Evolutionary conservation across 1,140 invertebrate genomes (phyloP).

Genomic region (Harlomillsia oculata): DNA sequence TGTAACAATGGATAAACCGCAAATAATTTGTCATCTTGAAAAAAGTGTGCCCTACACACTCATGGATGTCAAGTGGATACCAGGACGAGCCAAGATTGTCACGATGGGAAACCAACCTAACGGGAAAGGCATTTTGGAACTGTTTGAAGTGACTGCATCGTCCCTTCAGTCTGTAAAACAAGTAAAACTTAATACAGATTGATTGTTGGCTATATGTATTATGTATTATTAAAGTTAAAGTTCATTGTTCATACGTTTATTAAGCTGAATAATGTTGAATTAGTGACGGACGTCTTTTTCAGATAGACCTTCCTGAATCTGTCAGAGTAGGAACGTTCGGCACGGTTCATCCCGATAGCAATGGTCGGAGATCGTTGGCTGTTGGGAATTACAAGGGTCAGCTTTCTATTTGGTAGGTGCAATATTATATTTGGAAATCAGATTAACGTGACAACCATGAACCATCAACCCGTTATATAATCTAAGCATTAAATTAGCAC

Average conservation of each 20-base stretch:
- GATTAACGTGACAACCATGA: too few species aligned
- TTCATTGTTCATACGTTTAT: too few species aligned
- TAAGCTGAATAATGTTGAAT: too few species aligned
- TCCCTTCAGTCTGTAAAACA: constrained; percentile 61
- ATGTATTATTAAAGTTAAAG: not conserved
- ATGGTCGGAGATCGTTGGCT: constrained; percentile 68
- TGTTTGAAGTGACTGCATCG: constrained; percentile 69
- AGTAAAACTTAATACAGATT: constrained; percentile 39
- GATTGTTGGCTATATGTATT: not conserved
- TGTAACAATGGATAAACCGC: constrained; percentile 60
- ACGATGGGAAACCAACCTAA: constrained; percentile 72
- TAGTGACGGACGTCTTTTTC: not conserved
- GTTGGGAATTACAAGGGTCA: constrained; percentile 85
- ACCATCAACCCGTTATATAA: too few species aligned
- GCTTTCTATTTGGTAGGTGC: constrained; percentile 64
- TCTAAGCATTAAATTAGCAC: too few species aligned
- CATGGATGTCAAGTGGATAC: constrained; percentile 91
- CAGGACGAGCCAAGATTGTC: constrained; percentile 82
- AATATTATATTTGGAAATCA: too few species aligned
- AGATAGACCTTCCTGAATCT: constrained; percentile 64
- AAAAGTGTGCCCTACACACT: constrained; percentile 73
- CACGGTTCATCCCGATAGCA: constrained; percentile 65
- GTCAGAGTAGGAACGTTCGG: constrained; percentile 90
- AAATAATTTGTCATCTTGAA: constrained; percentile 79
- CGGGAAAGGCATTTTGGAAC: constrained; percentile 72